Evolutionary conservation across 1,140 invertebrate species (phyloP), one percentile per base, ranked within the genome.

Genomic region (Asbolus verrucosus): DNA sequence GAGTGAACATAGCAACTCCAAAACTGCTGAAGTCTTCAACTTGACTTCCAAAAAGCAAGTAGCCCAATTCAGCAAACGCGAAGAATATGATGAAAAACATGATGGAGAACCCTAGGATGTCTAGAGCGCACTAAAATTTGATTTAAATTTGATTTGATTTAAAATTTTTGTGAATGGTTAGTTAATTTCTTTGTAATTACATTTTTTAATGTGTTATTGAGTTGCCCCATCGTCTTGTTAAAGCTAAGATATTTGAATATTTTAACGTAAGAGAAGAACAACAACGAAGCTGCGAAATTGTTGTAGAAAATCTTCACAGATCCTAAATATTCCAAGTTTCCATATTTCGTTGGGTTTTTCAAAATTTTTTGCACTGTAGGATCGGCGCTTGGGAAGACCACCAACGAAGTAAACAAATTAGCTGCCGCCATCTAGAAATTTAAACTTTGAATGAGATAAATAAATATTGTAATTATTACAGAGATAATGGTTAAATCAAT

Each of bases 11-110:
- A 0, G 90, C 83, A 9, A 83, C 81, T 24, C 83, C 78, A 77
- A 92, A 89, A 66, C 82, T 86, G 16, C 85, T 85, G 82, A 90
- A 92, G 77, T 87, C 88, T 43, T 84, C 80, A 1, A 86, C 82
- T 74, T 90, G 84, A n/a, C 86, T 87, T 38, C 91, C 90, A 80
- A 92, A 92, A 1, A 91, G 74, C 2, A 92, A 78, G 67, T 89
- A 88, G 6, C 89, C 91, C 38, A 91, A 76, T 75, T 90, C 89
- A 1, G 91, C 90, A 81, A 91, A 94, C 5, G 92, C 91, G 76
- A 93, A 85, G 81, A 94, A 94, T 5, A 93, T 88, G 71, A 94
- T 91, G 76, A 91, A 89, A 81, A 94, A 94, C 91, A 94, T 93
- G 2, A 93, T 83, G 39, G 87, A 87, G 79, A 94, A 94, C 11